Conservation (phyloP, 2,797 vertebrate species). For the Cyprinella venusta region DNA sequence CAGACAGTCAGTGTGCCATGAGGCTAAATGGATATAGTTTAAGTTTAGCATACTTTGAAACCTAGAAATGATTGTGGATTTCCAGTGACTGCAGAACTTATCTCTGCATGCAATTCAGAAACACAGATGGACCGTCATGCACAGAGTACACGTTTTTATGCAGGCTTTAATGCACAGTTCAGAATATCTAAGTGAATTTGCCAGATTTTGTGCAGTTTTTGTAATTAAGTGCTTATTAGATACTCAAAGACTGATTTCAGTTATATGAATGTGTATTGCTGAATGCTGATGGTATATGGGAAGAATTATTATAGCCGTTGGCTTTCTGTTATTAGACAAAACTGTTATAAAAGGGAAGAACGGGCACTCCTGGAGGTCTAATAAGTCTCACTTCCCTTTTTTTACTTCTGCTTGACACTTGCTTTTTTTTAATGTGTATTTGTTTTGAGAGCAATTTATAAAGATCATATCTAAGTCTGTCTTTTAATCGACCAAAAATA, state of each 20-base stretch:
- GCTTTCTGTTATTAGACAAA: not conserved
- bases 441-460: not conserved
- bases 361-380: not conserved
- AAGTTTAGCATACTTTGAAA: not conserved
- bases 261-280: not conserved
- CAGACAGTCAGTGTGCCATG: not conserved
- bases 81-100: not conserved
- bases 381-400: not conserved
- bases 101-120: not conserved
- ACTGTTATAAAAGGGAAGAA: slow-evolving; percentile 13
- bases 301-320: not conserved
- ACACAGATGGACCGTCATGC: not conserved
- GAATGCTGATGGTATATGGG: not conserved
- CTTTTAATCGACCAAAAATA: not conserved
- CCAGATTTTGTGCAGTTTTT: not conserved
- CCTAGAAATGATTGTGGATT: not conserved
- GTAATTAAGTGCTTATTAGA: not conserved
- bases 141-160: not conserved
- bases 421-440: not conserved
- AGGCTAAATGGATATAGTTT: not conserved
- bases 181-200: not conserved
- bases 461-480: not conserved
- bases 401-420: not conserved
- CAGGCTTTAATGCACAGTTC: not conserved
- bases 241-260: not conserved